phyloP scores from a whole-genome alignment of 2,888 invertebrate species.

The Mesorhabditis spiculigera region DNA sequence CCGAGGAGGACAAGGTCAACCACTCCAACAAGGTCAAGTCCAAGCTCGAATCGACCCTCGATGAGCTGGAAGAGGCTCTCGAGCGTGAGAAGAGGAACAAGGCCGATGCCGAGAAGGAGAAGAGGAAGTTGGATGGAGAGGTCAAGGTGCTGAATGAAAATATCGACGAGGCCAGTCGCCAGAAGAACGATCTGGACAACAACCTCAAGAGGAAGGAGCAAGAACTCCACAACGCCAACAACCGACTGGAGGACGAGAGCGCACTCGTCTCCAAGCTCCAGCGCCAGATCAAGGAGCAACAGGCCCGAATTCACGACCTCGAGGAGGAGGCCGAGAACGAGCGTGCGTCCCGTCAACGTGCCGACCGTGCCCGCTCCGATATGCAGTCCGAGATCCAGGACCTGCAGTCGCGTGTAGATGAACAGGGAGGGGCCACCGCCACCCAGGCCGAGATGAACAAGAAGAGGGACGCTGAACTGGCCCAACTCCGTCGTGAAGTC shows the following conservation, averaged over 20 bases:
- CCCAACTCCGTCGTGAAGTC: slow-evolving; percentile 94
- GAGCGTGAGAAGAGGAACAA: slow-evolving; percentile 98
- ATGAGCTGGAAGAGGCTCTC: slow-evolving; percentile 88
- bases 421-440: slow-evolving; percentile 97
- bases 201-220: slow-evolving; percentile 95
- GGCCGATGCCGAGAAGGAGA: slow-evolving; percentile 88
- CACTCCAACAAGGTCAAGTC: slow-evolving; percentile 99
- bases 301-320: slow-evolving; percentile 90
- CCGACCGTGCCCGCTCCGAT: slow-evolving; percentile 96
- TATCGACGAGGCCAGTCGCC: slow-evolving; percentile 90
- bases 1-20: slow-evolving; percentile 98
- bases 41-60: slow-evolving; percentile 95
- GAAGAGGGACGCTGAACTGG: slow-evolving; percentile 97
- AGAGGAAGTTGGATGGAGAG: slow-evolving; percentile 87
- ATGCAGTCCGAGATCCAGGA: slow-evolving; percentile 95
- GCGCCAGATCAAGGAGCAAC: slow-evolving; percentile 99
- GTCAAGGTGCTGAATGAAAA: slow-evolving; percentile 97
- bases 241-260: slow-evolving; percentile 97
- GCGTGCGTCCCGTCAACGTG: slow-evolving; percentile 61
- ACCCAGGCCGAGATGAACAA: slow-evolving; percentile 92
- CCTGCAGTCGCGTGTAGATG: slow-evolving; percentile 90
- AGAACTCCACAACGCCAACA: slow-evolving; percentile 89
- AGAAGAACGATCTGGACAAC: slow-evolving; percentile 95
- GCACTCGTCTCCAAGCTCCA: slow-evolving; percentile 92
- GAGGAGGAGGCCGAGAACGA: slow-evolving; percentile 99